Evolutionary conservation across 2,888 invertebrate genomes (phyloP).

Genomic region (Dynastes grantii): DNA sequence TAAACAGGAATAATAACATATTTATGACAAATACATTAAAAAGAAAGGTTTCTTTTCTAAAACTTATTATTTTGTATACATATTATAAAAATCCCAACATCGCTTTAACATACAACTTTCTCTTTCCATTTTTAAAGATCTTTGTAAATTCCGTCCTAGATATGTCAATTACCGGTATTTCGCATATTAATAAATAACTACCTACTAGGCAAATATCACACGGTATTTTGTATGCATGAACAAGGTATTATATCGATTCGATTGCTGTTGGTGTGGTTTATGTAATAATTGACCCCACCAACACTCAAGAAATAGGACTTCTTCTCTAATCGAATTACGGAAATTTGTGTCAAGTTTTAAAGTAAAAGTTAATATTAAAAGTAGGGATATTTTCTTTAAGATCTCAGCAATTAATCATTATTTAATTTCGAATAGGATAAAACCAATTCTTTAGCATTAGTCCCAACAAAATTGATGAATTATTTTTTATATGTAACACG

Average conservation of each 20-base stretch:
- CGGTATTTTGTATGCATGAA: background rate
- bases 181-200: conserved; percentile 3
- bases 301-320: conserved; percentile 25
- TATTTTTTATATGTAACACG: no score
- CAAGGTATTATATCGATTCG: conserved; percentile 7
- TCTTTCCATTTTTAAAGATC: background rate
- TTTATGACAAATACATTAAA: no score
- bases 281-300: conserved; percentile 18
- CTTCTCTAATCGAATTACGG: conserved; percentile 23
- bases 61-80: no score
- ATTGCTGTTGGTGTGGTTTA: background rate
- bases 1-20: no score
- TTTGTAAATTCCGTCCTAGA: background rate
- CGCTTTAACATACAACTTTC: background rate
- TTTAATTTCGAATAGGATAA: no score
- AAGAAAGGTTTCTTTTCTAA: no score
- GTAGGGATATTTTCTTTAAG: background rate
- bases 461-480: no score
- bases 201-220: background rate
- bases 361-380: background rate
- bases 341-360: conserved; percentile 17
- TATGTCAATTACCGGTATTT: conserved; percentile 1
- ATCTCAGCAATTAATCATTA: no score
- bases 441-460: no score
- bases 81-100: background rate